These are phyloP conservation scores for Charanyca ferruginea DNA, from an alignment of 2,888 invertebrate species.

Conservation along the genomic window DNA sequence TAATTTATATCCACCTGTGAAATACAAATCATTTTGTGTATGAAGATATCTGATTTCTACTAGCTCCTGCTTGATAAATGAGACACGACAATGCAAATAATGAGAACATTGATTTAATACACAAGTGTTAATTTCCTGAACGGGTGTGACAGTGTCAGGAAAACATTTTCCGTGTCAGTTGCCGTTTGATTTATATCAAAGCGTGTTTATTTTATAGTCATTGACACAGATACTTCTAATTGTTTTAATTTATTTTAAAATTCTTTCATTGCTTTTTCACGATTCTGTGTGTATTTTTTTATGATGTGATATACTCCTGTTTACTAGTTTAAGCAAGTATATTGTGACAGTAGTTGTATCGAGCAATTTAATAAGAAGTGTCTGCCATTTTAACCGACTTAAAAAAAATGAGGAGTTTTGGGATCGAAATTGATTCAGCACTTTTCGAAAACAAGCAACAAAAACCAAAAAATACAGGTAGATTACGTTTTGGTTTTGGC, in stretches of 20 bases:
- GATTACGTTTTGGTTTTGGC: no score
- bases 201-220: not conserved
- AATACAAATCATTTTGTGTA: slow-evolving; percentile 50
- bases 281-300: not conserved
- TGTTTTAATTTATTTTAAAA: not conserved
- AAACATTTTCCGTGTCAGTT: slow-evolving; percentile 23
- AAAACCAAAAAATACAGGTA: no score
- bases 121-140: slow-evolving; percentile 41
- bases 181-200: slow-evolving; percentile 27
- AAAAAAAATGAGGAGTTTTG: no score
- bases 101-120: slow-evolving; percentile 46
- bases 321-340: not conserved
- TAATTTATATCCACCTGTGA: slow-evolving; percentile 66
- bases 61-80: slow-evolving; percentile 40
- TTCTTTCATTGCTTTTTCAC: no score
- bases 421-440: no score
- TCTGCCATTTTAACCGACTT: not conserved
- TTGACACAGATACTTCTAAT: slow-evolving; percentile 20
- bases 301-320: not conserved
- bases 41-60: slow-evolving; percentile 42
- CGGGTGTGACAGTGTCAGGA: slow-evolving; percentile 13
- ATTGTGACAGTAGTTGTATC: no score
- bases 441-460: no score
- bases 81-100: slow-evolving; percentile 31
- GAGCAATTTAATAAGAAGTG: not conserved